phyloP scores from a whole-genome alignment of 2,113 vertebrate genomes.

The Poecile atricapillus region DNA sequence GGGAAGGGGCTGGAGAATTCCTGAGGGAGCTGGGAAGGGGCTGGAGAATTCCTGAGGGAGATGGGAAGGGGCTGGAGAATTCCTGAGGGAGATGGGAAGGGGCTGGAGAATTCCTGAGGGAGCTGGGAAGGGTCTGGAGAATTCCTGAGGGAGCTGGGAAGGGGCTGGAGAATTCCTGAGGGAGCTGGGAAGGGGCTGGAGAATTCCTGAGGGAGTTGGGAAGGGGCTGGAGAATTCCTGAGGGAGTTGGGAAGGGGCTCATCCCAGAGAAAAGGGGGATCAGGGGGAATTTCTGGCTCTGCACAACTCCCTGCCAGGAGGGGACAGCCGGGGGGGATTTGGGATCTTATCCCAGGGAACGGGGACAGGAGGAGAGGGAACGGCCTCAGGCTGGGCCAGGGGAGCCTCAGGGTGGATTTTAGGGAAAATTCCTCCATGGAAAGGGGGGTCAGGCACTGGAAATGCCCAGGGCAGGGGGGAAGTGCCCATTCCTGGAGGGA shows the following conservation, averaged over 20 bases:
- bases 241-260: not conserved
- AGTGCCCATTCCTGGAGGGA: not conserved
- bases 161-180: too few relatives aligned
- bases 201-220: not conserved
- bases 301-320: not conserved
- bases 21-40: too few relatives aligned
- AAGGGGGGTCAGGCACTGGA: not conserved
- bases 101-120: not conserved
- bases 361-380: not conserved
- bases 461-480: not conserved
- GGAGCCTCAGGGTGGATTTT: fast-evolving
- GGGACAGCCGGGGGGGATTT: not conserved
- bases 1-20: too few relatives aligned
- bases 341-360: not conserved
- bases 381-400: not conserved
- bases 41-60: too few relatives aligned
- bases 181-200: too few relatives aligned
- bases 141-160: too few relatives aligned
- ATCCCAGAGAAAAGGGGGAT: not conserved
- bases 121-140: not conserved
- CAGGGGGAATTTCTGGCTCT: not conserved
- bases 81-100: not conserved
- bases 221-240: not conserved
- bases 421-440: fast-evolving
- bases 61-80: too few relatives aligned